Percentiles rank a stretch among this genome's conserved stretches.
phyloP scores from a whole-genome alignment of 2,888 invertebrate genomes.

The Spialia ferax region DNA sequence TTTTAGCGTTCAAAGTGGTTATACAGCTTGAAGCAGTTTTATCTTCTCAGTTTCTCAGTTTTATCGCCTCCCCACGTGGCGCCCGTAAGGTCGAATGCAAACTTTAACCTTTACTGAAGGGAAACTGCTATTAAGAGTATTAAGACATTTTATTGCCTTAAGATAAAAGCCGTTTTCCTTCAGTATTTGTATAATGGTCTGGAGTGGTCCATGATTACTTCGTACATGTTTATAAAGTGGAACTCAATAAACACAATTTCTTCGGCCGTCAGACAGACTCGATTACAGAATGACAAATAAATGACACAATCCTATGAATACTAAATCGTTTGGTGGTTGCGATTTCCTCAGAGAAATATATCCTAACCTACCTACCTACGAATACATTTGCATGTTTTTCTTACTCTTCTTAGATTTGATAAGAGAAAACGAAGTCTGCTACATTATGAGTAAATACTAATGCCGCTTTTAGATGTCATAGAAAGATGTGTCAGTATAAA shows the following conservation, averaged over 20 bases:
- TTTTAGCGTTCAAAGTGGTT: constrained; percentile 54
- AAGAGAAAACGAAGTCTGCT: too few relatives aligned
- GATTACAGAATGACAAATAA: not conserved
- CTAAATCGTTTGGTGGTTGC: not conserved
- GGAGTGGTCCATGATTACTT: constrained; percentile 50
- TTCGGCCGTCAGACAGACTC: not conserved
- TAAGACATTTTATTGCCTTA: constrained; percentile 61
- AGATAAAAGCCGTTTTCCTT: constrained; percentile 53
- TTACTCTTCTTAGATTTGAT: too few relatives aligned
- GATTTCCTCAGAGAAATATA: too few relatives aligned
- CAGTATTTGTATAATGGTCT: constrained; percentile 51
- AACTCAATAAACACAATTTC: constrained; percentile 6
- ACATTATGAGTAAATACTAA: too few relatives aligned
- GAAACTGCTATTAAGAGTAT: constrained; percentile 25
- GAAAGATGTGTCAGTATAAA: too few relatives aligned
- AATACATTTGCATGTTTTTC: too few relatives aligned
- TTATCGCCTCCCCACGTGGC: constrained; percentile 40
- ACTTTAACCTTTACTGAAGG: constrained; percentile 56
- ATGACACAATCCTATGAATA: not conserved
- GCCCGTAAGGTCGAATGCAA: constrained; percentile 65
- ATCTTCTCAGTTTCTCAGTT: constrained; percentile 1
- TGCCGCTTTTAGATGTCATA: not conserved
- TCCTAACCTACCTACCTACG: too few relatives aligned
- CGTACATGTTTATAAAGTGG: constrained; percentile 49
- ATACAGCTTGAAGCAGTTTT: constrained; percentile 28